Evolutionary conservation across 2,888 invertebrate species (phyloP).

Genomic region (Parnassius mnemosyne): DNA sequence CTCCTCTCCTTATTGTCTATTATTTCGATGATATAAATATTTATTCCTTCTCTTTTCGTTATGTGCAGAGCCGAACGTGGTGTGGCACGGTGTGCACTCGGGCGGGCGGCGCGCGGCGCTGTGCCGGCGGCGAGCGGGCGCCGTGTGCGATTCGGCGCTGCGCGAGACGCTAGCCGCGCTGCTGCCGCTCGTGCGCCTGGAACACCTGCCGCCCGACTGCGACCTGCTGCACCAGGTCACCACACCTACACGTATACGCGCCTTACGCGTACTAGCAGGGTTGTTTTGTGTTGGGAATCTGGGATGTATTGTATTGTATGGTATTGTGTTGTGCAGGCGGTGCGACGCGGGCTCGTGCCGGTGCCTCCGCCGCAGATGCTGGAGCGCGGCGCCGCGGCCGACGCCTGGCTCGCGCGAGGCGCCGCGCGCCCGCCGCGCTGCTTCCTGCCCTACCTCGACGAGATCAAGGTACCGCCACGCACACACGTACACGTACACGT

Average conservation of each 20-base stretch:
- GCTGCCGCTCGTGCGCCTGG: conserved; percentile 91
- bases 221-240: conserved; percentile 86
- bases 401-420: conserved; percentile 91
- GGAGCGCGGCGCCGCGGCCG: conserved; percentile 81
- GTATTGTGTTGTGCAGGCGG: conserved; percentile 38
- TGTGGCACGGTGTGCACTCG: conserved; percentile 96
- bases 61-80: conserved; percentile 92
- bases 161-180: conserved; percentile 92
- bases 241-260: background rate
- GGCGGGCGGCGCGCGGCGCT: conserved; percentile 90
- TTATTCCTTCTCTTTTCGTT: too few species aligned
- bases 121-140: conserved; percentile 75
- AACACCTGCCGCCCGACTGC: conserved; percentile 93
- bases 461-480: conserved; percentile 85
- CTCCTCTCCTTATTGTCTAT: too few species aligned
- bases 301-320: background rate
- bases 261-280: too few species aligned
- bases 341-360: conserved; percentile 52
- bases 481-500: too few species aligned
- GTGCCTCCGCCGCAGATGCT: conserved; percentile 35
- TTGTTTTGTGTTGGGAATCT: too few species aligned
- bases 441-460: conserved; percentile 97
- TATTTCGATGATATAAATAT: too few species aligned
- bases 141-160: conserved; percentile 88
- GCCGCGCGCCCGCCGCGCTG: conserved; percentile 91